Evolutionary conservation across 1,140 invertebrate genomes (phyloP).

Genomic region (Muscidifurax raptorellus): DNA sequence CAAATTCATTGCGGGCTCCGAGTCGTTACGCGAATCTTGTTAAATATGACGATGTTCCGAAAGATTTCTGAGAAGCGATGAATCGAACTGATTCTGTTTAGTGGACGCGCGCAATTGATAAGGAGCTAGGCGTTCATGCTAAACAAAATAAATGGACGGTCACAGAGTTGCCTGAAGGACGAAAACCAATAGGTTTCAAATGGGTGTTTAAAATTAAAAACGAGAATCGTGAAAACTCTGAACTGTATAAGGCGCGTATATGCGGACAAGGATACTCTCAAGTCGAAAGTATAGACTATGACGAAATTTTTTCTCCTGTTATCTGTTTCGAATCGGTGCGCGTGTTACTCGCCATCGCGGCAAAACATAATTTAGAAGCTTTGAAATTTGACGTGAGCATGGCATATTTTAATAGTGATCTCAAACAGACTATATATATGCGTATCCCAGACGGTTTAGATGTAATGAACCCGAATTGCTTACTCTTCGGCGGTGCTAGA

Average conservation of each 20-base stretch:
- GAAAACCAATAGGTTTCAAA: conserved; percentile 5
- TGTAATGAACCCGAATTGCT: conserved; percentile 45
- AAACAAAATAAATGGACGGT: background rate
- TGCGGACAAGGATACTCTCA: conserved; percentile 50
- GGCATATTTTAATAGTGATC: conserved; percentile 40
- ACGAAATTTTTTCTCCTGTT: conserved; percentile 49
- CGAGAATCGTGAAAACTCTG: no score
- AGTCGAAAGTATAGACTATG: conserved; percentile 40
- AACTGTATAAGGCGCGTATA: background rate
- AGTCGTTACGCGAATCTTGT: background rate
- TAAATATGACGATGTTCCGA: background rate
- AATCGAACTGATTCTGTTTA: background rate
- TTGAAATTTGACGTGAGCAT: conserved; percentile 50
- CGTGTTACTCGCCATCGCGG: conserved; percentile 36
- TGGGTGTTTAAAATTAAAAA: conserved; percentile 18
- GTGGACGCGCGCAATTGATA: no score
- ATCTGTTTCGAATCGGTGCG: conserved; percentile 47
- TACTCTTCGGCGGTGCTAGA: conserved; percentile 45
- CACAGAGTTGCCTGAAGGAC: background rate
- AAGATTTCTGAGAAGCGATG: background rate
- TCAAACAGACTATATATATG: conserved; percentile 47
- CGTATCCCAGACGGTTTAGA: conserved; percentile 42
- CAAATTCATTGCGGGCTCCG: background rate
- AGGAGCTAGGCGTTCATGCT: background rate
- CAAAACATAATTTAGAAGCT: conserved; percentile 29